Conservation (phyloP, 2,797 vertebrate species). For the Botia almorhae region DNA sequence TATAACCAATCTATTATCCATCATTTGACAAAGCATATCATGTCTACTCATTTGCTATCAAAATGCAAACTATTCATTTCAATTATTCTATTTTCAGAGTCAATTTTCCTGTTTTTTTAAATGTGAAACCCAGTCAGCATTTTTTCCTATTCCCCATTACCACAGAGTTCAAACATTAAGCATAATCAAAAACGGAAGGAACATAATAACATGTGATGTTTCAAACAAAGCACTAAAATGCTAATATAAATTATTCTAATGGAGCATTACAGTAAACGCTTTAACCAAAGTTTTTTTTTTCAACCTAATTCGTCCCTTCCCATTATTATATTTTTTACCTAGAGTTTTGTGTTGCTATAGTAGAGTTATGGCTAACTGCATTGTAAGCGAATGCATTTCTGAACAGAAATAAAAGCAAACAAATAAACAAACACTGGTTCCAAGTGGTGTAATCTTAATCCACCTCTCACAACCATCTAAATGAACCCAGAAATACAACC, state of each 20-base stretch:
- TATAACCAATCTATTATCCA: too few relatives aligned
- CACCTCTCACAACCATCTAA: neutral
- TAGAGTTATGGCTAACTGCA: neutral
- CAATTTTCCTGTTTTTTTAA: neutral
- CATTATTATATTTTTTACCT: neutral
- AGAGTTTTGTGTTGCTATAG: too few relatives aligned
- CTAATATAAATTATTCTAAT: too few relatives aligned
- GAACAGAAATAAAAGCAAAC: neutral
- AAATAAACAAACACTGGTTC: neutral
- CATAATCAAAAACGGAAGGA: neutral
- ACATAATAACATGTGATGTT: neutral
- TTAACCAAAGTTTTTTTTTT: neutral
- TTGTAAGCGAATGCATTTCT: neutral
- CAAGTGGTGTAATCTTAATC: neutral
- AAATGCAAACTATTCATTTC: too few relatives aligned
- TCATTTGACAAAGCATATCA: too few relatives aligned
- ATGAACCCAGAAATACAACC: neutral
- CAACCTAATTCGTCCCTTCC: neutral
- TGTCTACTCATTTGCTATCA: too few relatives aligned
- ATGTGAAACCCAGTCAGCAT: constrained; percentile 7
- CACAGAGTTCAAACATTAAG: neutral
- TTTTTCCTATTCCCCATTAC: neutral
- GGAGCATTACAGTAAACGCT: too few relatives aligned
- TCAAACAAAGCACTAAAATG: too few relatives aligned
- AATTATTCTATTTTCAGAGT: neutral